Evolutionary conservation across 2,888 invertebrate species (phyloP).

Genomic region (Dolichomitus sp.): DNA sequence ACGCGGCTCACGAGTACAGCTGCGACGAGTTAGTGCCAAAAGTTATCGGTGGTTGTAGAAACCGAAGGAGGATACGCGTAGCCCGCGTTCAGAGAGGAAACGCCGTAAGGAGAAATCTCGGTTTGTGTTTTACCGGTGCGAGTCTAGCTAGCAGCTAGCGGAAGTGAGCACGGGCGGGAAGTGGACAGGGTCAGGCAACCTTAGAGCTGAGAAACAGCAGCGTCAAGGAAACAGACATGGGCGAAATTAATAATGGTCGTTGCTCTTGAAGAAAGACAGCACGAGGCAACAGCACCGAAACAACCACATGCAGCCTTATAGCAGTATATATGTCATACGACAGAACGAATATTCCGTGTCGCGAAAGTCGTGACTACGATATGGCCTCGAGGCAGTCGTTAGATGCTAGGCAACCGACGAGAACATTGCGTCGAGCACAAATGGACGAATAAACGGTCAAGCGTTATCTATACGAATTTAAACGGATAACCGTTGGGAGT

Average conservation of each 20-base stretch:
- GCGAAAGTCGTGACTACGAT: constrained; percentile 53
- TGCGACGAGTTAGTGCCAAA: neutral
- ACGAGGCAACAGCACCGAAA: neutral
- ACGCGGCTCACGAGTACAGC: neutral
- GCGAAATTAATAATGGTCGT: constrained; percentile 34
- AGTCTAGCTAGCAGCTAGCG: neutral
- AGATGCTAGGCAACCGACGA: constrained; percentile 32
- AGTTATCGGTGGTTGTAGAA: neutral
- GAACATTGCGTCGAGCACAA: neutral
- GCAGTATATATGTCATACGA: neutral
- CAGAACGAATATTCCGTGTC: constrained; percentile 30
- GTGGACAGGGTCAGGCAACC: neutral
- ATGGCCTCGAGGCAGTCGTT: constrained; percentile 54
- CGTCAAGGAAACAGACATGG: neutral
- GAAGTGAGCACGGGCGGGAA: neutral
- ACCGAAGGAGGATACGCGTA: neutral
- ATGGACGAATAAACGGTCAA: neutral
- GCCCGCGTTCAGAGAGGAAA: constrained; percentile 4
- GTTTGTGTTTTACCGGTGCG: neutral
- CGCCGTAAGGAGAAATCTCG: constrained; percentile 46
- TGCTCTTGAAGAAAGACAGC: constrained; percentile 1
- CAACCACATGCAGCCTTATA: neutral
- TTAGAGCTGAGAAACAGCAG: neutral
- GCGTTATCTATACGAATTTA: neutral
- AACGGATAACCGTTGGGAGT: neutral